These are phyloP conservation scores for Rhinopomastus cyanomelas DNA, from an alignment of 2,113 vertebrate genomes.

Conservation along the genomic window DNA sequence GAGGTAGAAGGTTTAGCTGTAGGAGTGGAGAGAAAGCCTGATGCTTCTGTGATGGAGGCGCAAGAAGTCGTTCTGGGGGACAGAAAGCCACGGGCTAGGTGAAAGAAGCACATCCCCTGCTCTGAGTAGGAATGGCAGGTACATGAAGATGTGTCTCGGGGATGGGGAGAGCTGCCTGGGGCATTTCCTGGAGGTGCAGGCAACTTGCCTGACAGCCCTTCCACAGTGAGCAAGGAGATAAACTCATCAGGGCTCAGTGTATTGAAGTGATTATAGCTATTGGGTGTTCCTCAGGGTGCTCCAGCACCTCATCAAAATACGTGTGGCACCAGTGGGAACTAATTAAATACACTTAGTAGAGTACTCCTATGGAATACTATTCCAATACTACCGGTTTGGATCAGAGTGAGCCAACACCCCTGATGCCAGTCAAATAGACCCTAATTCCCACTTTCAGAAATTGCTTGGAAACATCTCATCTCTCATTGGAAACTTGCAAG, in stretches of 20 bases:
- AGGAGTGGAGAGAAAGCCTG: background rate
- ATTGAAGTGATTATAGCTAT: background rate
- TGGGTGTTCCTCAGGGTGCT: background rate
- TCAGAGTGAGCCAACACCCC: background rate
- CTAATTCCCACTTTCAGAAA: background rate
- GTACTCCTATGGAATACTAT: background rate
- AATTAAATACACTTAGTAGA: background rate
- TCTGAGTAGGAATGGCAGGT: background rate
- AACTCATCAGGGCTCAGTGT: background rate
- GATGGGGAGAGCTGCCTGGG: background rate
- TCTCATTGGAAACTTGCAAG: background rate
- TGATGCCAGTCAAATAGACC: background rate
- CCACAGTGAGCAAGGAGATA: background rate
- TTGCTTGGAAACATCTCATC: background rate
- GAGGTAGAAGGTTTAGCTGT: background rate
- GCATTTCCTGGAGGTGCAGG: accelerated
- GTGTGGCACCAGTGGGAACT: background rate
- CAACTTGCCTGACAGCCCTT: background rate
- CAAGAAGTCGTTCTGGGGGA: background rate
- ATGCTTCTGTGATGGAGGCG: background rate
- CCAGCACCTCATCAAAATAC: background rate
- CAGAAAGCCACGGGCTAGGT: background rate
- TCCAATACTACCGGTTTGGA: background rate
- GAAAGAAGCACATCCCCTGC: background rate
- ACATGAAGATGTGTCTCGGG: background rate